Base-by-base conservation (phyloP, 1,140 invertebrate species). In the Drosophila ananassae region DNA sequence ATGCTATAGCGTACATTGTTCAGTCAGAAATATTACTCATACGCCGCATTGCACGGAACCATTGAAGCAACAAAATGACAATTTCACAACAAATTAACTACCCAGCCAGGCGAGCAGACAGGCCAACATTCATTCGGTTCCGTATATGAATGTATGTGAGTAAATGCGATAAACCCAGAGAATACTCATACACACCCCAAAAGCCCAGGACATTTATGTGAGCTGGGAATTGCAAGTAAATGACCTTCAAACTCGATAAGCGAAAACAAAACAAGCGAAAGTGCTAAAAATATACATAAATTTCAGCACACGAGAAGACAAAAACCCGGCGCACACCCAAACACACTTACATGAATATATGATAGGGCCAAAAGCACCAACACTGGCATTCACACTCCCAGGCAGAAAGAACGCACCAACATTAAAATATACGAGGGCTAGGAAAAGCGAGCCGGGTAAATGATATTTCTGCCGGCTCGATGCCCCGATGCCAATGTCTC, bases 211-310 rank as follows among this genome's bases (percentile, higher is more conserved):
- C 30, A 21, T 56, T 52, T 46, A 47, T 62, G 25, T 34, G 52
- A 47, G 54, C 46, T 55, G 73, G 78, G 72, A 72, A 83, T 79
- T 83, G 67, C 83, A 89, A 82, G 79, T 56, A 83, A 87, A 87
- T 89, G 83, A 89, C 83, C 83, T 89, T 89, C 84, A 89, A 89
- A 89, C 83, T 79, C 76, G 83, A 89, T 89, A 89, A 89, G 83
- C 83, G 83, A 89, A 89, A 89, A 83, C 83, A 89, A 89, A 89
- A 83, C 79, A 89, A 89, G 76, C 83, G 83, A 87, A 87, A 87
- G 83, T 87, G 83, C 83, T 82, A 74, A 89, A 89, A 89, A 89
- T 83, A 89, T 89, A 79, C 83, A 89, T 89, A 89, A 89, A 83
- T 85, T 87, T 83, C 76, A 71, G 79, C 54, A 73, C 60, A 74